A percentile compares a stretch with the other conserved stretches of the same genome.
Evolutionary conservation across 2,113 vertebrate species (phyloP).

Genomic region (Tympanuchus pallidicinctus): DNA sequence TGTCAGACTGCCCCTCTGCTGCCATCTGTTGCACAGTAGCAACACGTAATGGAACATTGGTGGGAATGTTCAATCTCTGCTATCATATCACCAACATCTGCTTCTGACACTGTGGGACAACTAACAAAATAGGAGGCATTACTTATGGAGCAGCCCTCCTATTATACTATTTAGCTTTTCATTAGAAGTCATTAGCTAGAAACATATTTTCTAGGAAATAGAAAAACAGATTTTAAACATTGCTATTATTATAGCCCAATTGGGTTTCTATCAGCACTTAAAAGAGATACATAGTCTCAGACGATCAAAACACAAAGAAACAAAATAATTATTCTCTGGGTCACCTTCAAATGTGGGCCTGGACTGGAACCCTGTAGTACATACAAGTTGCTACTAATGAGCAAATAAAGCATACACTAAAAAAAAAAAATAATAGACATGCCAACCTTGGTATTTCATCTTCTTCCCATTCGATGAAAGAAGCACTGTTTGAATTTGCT

Average conservation of each 20-base stretch:
- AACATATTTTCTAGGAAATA: not conserved
- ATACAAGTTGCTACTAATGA: not conserved
- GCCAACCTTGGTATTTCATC: conserved; percentile 90
- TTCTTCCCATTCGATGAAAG: conserved; percentile 87
- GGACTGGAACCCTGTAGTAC: not conserved
- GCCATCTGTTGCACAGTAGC: too few relatives aligned
- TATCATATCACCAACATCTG: too few relatives aligned
- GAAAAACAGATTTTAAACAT: not conserved
- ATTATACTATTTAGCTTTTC: not conserved
- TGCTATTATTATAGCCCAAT: not conserved
- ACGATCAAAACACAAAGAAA: not conserved
- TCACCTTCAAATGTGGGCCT: not conserved
- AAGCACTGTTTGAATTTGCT: conserved; percentile 77
- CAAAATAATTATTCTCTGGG: not conserved
- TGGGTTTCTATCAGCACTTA: not conserved
- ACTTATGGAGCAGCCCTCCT: not conserved
- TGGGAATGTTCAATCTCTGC: too few relatives aligned
- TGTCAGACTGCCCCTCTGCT: too few relatives aligned
- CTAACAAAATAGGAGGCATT: too few relatives aligned
- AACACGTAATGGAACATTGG: too few relatives aligned
- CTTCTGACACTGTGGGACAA: too few relatives aligned
- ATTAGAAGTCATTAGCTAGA: not conserved
- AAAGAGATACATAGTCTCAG: not conserved
- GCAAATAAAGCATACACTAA: not conserved
- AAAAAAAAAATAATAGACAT: not conserved